Base-by-base conservation (phyloP, 2,888 invertebrate species). In the Caradrina kadenii region DNA sequence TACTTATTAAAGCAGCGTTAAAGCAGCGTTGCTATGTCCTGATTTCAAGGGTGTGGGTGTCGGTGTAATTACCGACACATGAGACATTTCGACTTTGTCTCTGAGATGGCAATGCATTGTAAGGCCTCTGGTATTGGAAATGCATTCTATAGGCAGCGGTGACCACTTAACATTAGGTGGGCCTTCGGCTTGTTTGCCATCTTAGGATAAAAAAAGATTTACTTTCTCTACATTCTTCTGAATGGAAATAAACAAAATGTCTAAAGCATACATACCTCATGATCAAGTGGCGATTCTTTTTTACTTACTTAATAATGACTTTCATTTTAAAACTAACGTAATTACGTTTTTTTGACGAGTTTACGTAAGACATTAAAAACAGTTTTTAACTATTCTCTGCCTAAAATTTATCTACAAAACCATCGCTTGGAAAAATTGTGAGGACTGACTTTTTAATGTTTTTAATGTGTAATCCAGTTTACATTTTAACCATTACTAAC, bases 301-400 rank as follows among this genome's bases (percentile, higher is more conserved):
- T 53, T 59, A 49, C 54, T 5, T 22, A 62, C 22, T 62, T 62
- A 10, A 50, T 56, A 52, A 26, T 19, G 48, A 67, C 76, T 72
- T 76, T 72, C 69, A 49, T 73, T 76, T 66, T 55, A 7, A n/a
- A 45, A 22, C 13, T n/a, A 45, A n/a, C 15, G 13, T 54, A 65
- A 56, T 48, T 52, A 53, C 21, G 8, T 67, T 7, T 59, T 21
- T 54, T 49, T 76, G 54, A 49, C 26, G 39, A 69, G 45, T 52
- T 73, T 73, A 76, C 52, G 70, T 61, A 73, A 56, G 35, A n/a
- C 1, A 22, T 5, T 54, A 4, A 19, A 55, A 50, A 45, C 19
- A n/a, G 19, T 5, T 58, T 17, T 19, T 69, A 56, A 60, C 61
- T 56, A 52, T 10, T 11, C 21, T 26, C 15, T 6, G 67, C 66